phyloP scores from a whole-genome alignment of 2,113 vertebrate genomes.

The Poeciliopsis turrubarensis region DNA sequence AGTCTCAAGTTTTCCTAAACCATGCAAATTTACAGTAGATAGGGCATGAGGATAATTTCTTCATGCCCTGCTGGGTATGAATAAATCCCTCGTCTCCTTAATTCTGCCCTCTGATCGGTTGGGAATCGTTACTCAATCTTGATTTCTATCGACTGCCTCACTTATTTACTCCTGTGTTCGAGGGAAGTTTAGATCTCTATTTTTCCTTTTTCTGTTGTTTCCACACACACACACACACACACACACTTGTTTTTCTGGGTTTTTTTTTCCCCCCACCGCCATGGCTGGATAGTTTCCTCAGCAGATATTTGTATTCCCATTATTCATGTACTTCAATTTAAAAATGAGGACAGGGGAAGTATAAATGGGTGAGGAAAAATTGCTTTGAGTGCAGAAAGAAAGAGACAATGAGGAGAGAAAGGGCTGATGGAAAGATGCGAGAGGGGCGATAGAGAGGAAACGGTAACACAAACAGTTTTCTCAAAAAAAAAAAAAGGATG shows the following conservation, averaged over 20 bases:
- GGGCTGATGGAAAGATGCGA: constrained; percentile 25
- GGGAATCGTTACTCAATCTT: constrained; percentile 33
- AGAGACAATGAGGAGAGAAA: constrained; percentile 2
- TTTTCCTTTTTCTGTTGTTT: neutral
- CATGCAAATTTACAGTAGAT: no score
- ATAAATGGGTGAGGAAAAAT: constrained; percentile 22
- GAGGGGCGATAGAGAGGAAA: constrained; percentile 28
- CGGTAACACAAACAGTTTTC: constrained; percentile 27
- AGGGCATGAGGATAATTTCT: neutral
- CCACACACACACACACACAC: neutral
- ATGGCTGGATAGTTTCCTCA: constrained; percentile 31
- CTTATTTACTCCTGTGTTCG: constrained; percentile 38
- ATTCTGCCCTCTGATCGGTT: constrained; percentile 15
- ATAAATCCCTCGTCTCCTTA: neutral
- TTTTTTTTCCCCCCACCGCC: neutral
- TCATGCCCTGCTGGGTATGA: neutral
- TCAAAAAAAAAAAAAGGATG: constrained; percentile 1
- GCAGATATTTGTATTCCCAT: constrained; percentile 33
- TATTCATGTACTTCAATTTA: constrained; percentile 43
- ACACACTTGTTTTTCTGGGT: neutral
- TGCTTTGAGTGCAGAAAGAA: constrained; percentile 39
- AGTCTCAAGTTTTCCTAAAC: no score
- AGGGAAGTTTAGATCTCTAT: constrained; percentile 1
- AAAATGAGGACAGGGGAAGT: constrained; percentile 15
- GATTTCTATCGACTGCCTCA: constrained; percentile 12